These are phyloP conservation scores for Hoplostethus atlanticus DNA, from an alignment of 2,797 vertebrate species.

Conservation along the genomic window DNA sequence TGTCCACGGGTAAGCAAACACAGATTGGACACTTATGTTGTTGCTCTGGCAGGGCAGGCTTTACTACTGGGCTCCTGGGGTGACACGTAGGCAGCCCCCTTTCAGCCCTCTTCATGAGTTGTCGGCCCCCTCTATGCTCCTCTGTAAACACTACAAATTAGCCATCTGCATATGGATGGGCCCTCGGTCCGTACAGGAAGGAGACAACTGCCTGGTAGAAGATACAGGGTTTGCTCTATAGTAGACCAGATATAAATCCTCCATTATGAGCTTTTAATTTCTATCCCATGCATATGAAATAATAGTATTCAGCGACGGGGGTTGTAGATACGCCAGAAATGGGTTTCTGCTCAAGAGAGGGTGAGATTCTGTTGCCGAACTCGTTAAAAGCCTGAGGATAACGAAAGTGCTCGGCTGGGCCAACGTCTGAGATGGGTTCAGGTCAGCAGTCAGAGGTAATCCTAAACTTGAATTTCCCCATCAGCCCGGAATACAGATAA, in stretches of 20 bases:
- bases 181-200: conserved; percentile 77
- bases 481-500: conserved; percentile 84
- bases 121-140: conserved; percentile 69
- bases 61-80: conserved; percentile 73
- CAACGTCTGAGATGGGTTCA: conserved; percentile 67
- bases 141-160: conserved; percentile 82
- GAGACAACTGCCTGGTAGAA: conserved; percentile 56
- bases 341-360: conserved; percentile 44
- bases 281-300: conserved; percentile 63
- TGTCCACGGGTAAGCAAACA: conserved; percentile 86
- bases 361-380: conserved; percentile 40
- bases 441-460: conserved; percentile 81
- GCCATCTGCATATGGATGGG: conserved; percentile 84
- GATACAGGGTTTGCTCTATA: conserved; percentile 51
- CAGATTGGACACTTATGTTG: conserved; percentile 82
- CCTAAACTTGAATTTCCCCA: conserved; percentile 82
- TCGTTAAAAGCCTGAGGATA: conserved; percentile 59
- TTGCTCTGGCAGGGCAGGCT: conserved; percentile 70
- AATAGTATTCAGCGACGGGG: conserved; percentile 20
- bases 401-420: conserved; percentile 52
- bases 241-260: conserved; percentile 48
- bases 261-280: conserved; percentile 64
- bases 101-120: conserved; percentile 74
- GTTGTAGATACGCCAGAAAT: conserved; percentile 27
- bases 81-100: conserved; percentile 76